phyloP scores from a whole-genome alignment of 1,140 invertebrate genomes.

The Nylanderia fulva region DNA sequence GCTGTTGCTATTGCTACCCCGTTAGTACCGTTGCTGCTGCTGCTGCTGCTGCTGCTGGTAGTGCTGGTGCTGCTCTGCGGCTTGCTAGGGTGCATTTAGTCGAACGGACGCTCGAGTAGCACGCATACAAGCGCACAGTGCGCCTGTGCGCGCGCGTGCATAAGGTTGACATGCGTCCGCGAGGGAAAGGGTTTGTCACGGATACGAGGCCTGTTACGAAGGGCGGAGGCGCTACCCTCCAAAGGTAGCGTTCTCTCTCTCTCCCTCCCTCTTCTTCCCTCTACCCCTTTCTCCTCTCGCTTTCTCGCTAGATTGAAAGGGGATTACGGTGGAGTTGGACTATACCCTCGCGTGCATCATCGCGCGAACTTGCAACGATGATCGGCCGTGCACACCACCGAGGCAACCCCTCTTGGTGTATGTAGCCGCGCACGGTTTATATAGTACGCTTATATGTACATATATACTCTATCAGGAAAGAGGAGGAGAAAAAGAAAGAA shows the following conservation, averaged over 20 bases:
- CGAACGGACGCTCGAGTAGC: constrained; percentile 67
- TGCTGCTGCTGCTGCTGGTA: constrained; percentile 45
- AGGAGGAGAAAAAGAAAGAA: too few species aligned
- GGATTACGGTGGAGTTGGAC: constrained; percentile 50
- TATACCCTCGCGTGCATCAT: constrained; percentile 55
- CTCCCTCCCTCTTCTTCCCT: not conserved
- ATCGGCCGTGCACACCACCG: constrained; percentile 48
- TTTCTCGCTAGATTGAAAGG: constrained; percentile 47
- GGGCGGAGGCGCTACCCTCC: constrained; percentile 65
- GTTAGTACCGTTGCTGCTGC: constrained; percentile 35
- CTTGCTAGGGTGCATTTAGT: constrained; percentile 70
- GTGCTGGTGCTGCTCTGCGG: constrained; percentile 28
- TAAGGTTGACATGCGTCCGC: constrained; percentile 55
- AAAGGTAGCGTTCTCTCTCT: constrained; percentile 49
- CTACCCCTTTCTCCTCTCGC: not conserved
- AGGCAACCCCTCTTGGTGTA: constrained; percentile 20
- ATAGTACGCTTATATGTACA: constrained; percentile 6
- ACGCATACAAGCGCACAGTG: constrained; percentile 66
- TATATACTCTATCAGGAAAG: constrained; percentile 18
- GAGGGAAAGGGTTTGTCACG: constrained; percentile 69
- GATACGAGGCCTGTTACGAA: constrained; percentile 68
- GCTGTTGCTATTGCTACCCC: constrained; percentile 64
- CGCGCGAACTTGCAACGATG: constrained; percentile 55
- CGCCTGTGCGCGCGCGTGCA: constrained; percentile 67
- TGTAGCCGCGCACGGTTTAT: not conserved